Evolutionary conservation across 2,113 vertebrate genomes (phyloP).

Genomic region (Macquaria australasica): DNA sequence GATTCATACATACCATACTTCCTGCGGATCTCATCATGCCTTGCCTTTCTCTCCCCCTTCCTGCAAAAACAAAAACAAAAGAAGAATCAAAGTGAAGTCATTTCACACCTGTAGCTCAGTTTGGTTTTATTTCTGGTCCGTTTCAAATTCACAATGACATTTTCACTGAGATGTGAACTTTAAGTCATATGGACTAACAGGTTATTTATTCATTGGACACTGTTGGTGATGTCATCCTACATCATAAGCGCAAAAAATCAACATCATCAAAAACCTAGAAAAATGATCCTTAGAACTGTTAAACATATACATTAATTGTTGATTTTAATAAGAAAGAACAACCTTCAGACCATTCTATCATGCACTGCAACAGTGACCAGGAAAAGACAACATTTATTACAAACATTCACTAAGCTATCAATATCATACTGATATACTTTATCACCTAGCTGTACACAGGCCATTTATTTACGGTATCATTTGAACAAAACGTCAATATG

Average conservation of each 20-base stretch:
- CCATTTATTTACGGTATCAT: not conserved
- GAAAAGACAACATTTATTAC: not conserved
- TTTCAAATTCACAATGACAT: not conserved
- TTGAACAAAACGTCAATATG: not conserved
- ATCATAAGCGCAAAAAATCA: too few species aligned
- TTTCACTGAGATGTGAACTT: too few species aligned
- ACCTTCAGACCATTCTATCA: not conserved
- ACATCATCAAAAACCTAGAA: too few species aligned
- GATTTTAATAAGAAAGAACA: not conserved
- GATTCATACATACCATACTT: constrained; percentile 87
- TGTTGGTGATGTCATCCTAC: too few species aligned
- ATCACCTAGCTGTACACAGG: not conserved
- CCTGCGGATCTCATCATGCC: constrained; percentile 90
- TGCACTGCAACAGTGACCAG: not conserved
- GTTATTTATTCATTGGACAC: too few species aligned
- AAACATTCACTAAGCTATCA: not conserved
- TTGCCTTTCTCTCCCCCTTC: constrained; percentile 85
- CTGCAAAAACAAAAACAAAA: constrained; percentile 69
- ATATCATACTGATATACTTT: not conserved
- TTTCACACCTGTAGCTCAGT: not conserved
- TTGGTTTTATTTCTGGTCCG: not conserved
- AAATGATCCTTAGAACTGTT: not conserved
- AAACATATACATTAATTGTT: not conserved
- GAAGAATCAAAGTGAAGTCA: not conserved
- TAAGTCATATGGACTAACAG: too few species aligned